Base-by-base conservation (phyloP, 2,888 invertebrate genomes). In the Drosophila fungiperda region DNA sequence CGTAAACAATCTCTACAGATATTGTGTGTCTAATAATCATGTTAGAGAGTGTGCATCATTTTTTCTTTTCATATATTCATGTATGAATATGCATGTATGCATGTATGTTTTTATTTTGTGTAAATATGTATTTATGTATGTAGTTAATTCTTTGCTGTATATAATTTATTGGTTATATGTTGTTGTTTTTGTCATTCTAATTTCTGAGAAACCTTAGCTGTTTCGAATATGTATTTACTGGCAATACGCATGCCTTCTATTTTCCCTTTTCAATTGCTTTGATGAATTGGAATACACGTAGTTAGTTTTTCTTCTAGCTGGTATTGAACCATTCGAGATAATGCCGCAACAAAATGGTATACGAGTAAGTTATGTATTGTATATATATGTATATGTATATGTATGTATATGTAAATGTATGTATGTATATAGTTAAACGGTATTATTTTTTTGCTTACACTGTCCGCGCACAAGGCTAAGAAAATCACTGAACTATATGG, bases 241-340 rank as follows among this genome's bases (percentile, higher is more conserved):
- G 70, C 82, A 76, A 63, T 58, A 15, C 50, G 68, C 26, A 62
- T 72, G 68, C 78, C 69, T 63, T 68, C 67, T 73, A 78, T 78
- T 75, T 80, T 76, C 71, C 74, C 70, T 72, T 77, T 77, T 82
- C 83, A 86, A 87, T 87, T 89, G 89, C 89, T 86, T 89, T 87
- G 78, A 87, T 85, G 89, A 85, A 85, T 82, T 89, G 85, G 85
- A 85, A 85, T 85, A 85, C 85, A 85, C 85, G 85, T 89, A 85
- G 89, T 71, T 85, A 76, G 68, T 69, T 80, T 61, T 73, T 67
- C 55, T 69, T 60, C 50, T 52, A 57, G 48, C 52, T 61, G 65
- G 72, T 70, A 65, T 68, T 62, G 59, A 57, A 72, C 73, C 68
- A 73, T 65, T 53, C 59, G 45, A 68, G 59, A 70, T 76, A 85